Evolutionary conservation across 2,797 vertebrate genomes (phyloP).

Genomic region (Gymnoscopelus braueri): DNA sequence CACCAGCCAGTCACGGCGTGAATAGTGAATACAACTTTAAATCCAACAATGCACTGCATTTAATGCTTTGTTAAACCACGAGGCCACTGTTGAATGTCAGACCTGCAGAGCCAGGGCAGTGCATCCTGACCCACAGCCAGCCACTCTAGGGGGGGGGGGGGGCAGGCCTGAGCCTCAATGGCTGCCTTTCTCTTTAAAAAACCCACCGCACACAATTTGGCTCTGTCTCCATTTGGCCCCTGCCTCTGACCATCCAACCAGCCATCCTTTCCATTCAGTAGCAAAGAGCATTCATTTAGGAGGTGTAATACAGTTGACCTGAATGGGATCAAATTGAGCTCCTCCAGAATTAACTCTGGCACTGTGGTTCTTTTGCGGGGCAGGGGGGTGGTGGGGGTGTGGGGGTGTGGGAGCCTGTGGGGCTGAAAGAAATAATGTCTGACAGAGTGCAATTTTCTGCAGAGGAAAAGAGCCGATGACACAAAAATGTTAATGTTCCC

Average conservation of each 20-base stretch:
- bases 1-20: too few species aligned
- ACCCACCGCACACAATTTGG: constrained; percentile 57
- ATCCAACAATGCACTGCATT: constrained; percentile 20
- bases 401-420: too few species aligned
- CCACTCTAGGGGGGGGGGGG: constrained; percentile 34
- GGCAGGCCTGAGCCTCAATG: constrained; percentile 56
- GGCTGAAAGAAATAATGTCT: constrained; percentile 12
- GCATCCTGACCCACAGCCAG: constrained; percentile 57
- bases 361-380: constrained; percentile 27
- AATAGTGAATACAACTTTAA: too few species aligned
- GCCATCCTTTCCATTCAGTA: constrained; percentile 33
- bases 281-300: constrained; percentile 44
- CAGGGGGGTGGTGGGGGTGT: too few species aligned
- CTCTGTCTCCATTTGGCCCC: constrained; percentile 59
- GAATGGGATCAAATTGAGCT: constrained; percentile 53
- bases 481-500: constrained; percentile 2
- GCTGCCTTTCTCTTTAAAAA: constrained; percentile 51
- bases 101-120: constrained; percentile 17
- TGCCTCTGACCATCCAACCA: constrained; percentile 40
- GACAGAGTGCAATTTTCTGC: constrained; percentile 34
- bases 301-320: constrained; percentile 54
- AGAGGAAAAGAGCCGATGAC: constrained; percentile 10
- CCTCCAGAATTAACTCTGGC: constrained; percentile 40
- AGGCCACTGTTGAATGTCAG: constrained; percentile 17
- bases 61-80: constrained; percentile 38